Base-by-base conservation (phyloP, 1,140 invertebrate species). In the Zaprionus ornatus region DNA sequence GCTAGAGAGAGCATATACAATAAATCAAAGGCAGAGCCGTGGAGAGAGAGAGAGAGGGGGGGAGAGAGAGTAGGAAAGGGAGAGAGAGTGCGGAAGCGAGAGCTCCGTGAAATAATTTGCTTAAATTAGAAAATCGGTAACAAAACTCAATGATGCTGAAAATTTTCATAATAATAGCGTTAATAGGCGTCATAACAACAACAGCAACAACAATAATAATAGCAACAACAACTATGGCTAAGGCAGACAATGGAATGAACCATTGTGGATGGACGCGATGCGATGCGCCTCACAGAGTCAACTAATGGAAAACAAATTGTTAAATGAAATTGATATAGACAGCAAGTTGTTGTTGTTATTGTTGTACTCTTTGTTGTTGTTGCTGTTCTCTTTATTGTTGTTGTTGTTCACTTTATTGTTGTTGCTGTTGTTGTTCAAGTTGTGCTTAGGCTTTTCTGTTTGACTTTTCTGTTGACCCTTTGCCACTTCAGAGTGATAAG, bases 61-160 rank as follows among this genome's bases (percentile, higher is more conserved):
- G 32, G 59, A 15, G 4, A 27, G 29, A 29, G 9, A 29, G 40
- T 40, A 5, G 2, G 25, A 15, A 54, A 50, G 54, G 60, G 62
- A 29, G 6, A 55, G 29, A 50, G 64, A 17, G 23, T 19, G 21
- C 54, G 13, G 12, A n/a, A 50, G n/a, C n/a, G 40, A 23, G 25
- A 50, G 45, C 21, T 15, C 40, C 9, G n/a, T 17, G 35, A 37
- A 52, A 23, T 84, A 88, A 88, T 88, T 88, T 88, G 85, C 74
- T 80, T 88, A 88, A 88, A 88, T 88, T 88, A 88, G 80, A 88
- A 88, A 88, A 88, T 88, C 71, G 80, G 81, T 90, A 88, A 88
- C 85, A 88, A 88, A 88, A 88, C 84, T 88, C 85, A 88, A 88
- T 88, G 85, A 90, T 85, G 85, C 85, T 90, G 85, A 88, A 88